Percentiles rank a stretch among this genome's conserved stretches.
These are phyloP conservation scores for Malaclemys terrapin DNA, from an alignment of 2,113 vertebrate genomes.

Conservation along the genomic window DNA sequence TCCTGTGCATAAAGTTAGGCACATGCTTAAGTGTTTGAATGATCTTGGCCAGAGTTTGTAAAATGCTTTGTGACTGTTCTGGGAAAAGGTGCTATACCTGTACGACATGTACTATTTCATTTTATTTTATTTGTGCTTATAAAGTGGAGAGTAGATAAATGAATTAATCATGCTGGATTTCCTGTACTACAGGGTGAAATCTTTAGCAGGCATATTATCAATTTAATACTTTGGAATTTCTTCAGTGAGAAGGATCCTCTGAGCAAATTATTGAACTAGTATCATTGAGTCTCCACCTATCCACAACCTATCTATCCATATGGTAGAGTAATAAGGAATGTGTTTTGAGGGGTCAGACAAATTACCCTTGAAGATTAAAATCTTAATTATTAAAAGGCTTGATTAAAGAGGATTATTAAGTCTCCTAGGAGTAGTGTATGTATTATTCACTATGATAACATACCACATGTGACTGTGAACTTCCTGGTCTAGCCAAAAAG, in stretches of 20 bases:
- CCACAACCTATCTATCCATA: not conserved
- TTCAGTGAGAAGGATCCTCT: not conserved
- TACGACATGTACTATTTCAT: not conserved
- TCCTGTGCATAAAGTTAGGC: not conserved
- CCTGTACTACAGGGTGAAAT: not conserved
- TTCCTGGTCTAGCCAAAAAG: constrained; percentile 33
- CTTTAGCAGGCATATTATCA: not conserved
- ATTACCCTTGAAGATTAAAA: constrained; percentile 72
- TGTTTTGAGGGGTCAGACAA: constrained; percentile 60
- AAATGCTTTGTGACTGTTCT: not conserved
- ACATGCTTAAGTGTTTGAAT: not conserved
- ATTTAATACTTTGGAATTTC: not conserved
- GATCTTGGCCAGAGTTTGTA: not conserved
- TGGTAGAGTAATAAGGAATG: not conserved
- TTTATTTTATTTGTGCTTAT: not conserved
- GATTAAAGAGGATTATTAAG: constrained; percentile 55
- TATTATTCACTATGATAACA: constrained; percentile 56
- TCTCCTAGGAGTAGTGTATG: constrained; percentile 26
- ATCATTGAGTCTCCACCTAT: not conserved
- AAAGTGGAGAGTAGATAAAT: not conserved
- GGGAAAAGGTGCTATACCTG: not conserved
- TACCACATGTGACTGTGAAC: not conserved
- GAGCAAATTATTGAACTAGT: not conserved
- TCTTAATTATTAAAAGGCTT: constrained; percentile 57
- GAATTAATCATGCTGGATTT: not conserved